These are phyloP conservation scores for Pangasius sanitwongsei DNA, from an alignment of 2,797 vertebrate species.

Conservation along the genomic window DNA sequence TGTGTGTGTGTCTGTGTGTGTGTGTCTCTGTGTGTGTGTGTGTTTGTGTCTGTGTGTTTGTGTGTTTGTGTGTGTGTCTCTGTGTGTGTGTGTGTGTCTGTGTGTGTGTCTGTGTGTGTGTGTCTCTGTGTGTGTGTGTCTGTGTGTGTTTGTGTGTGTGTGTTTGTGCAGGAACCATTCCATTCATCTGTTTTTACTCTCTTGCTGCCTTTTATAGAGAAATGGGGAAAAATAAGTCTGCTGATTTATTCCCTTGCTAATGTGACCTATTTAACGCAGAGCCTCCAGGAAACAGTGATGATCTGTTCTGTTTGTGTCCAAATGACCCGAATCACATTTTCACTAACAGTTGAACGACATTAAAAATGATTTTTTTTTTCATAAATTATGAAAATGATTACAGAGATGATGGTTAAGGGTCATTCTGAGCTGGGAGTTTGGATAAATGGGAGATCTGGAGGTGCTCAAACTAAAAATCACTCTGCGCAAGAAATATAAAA, in stretches of 20 bases:
- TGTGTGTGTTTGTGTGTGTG: background rate
- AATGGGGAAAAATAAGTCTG: background rate
- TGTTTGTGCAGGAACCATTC: background rate
- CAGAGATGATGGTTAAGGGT: background rate
- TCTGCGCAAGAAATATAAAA: background rate
- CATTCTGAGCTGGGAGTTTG: background rate
- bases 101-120: no score
- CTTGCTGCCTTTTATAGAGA: background rate
- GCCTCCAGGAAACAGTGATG: constrained; percentile 21
- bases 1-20: no score
- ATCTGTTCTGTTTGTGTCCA: background rate
- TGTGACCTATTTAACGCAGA: background rate
- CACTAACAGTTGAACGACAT: background rate
- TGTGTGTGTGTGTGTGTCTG: no score
- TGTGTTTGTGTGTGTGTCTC: no score
- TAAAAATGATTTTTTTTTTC: background rate
- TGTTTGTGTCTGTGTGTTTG: no score
- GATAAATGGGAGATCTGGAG: background rate
- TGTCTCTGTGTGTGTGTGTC: background rate
- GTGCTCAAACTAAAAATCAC: background rate
- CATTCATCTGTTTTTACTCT: background rate
- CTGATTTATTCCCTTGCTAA: background rate
- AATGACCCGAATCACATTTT: background rate
- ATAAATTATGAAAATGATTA: background rate
- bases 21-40: no score